These are phyloP conservation scores for Callocephalon fimbriatum DNA, from an alignment of 2,113 vertebrate genomes.

Conservation along the genomic window DNA sequence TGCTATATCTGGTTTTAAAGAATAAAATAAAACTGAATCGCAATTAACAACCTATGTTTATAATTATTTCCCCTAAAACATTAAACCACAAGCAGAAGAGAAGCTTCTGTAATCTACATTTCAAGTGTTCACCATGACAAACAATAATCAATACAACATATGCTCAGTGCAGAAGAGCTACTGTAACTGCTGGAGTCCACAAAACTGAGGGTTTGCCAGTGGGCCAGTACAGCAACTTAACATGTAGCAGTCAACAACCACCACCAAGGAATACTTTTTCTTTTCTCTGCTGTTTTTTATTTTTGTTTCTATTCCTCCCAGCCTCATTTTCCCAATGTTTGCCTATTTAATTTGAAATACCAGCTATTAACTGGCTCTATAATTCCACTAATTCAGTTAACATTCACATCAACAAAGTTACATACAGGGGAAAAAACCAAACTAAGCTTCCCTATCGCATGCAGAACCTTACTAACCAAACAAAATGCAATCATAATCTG, in stretches of 20 bases:
- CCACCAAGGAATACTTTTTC: background rate
- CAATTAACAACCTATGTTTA: background rate
- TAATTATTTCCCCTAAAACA: background rate
- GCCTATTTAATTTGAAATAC: background rate
- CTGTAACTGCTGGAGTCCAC: background rate
- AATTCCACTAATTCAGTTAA: background rate
- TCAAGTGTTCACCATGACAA: background rate
- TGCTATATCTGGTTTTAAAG: background rate
- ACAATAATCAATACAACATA: background rate
- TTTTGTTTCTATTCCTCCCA: background rate
- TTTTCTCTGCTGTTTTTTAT: background rate
- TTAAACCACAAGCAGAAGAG: background rate
- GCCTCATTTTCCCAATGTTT: background rate
- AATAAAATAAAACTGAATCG: background rate
- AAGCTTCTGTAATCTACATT: background rate
- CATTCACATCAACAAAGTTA: background rate
- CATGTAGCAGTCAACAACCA: background rate
- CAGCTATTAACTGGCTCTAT: background rate
- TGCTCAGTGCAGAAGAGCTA: background rate
- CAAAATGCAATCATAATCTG: background rate
- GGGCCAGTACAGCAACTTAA: background rate
- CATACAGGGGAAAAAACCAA: rapidly evolving
- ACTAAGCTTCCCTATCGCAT: background rate
- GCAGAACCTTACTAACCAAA: background rate
- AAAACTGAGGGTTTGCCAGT: background rate